Percentiles rank a stretch among this genome's conserved stretches.
Conservation (phyloP, 2,113 vertebrate species). For the Sula dactylatra region DNA sequence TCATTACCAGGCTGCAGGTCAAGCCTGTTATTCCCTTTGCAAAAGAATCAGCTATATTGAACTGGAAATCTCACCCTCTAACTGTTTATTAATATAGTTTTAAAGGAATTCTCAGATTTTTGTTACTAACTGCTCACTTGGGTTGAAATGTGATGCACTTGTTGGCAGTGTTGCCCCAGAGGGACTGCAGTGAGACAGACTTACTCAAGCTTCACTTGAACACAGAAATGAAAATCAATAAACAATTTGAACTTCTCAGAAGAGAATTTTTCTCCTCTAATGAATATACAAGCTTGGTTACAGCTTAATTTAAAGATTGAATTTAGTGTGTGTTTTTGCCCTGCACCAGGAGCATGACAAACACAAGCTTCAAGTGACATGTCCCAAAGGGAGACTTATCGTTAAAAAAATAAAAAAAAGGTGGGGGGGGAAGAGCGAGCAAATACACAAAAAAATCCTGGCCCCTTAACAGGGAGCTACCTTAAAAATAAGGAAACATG, state of each 20-base stretch:
- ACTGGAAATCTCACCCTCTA: slow-evolving; percentile 67
- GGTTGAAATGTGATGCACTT: slow-evolving; percentile 75
- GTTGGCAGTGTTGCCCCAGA: slow-evolving; percentile 75
- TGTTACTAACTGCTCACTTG: slow-evolving; percentile 61
- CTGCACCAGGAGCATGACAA: slow-evolving; percentile 77
- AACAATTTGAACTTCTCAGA: slow-evolving; percentile 99
- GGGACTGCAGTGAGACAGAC: slow-evolving; percentile 86
- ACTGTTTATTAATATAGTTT: slow-evolving; percentile 77
- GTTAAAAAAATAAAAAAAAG: neutral
- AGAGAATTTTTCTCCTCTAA: slow-evolving; percentile 93
- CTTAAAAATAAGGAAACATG: slow-evolving; percentile 20
- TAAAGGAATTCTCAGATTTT: slow-evolving; percentile 76
- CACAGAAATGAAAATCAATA: slow-evolving; percentile 99
- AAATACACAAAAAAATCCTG: neutral
- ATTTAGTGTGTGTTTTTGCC: slow-evolving; percentile 79
- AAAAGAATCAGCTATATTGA: slow-evolving; percentile 62
- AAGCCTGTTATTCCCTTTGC: slow-evolving; percentile 39
- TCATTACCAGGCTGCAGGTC: slow-evolving; percentile 21
- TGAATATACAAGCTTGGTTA: slow-evolving; percentile 98
- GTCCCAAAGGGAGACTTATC: slow-evolving; percentile 65
- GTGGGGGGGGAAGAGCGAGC: neutral
- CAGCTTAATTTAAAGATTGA: slow-evolving; percentile 85
- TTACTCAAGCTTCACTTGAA: slow-evolving; percentile 91
- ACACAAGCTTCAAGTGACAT: slow-evolving; percentile 66
- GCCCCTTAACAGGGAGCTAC: neutral